phyloP scores from a whole-genome alignment of 2,113 vertebrate genomes.

The Xenopus laevis region DNA sequence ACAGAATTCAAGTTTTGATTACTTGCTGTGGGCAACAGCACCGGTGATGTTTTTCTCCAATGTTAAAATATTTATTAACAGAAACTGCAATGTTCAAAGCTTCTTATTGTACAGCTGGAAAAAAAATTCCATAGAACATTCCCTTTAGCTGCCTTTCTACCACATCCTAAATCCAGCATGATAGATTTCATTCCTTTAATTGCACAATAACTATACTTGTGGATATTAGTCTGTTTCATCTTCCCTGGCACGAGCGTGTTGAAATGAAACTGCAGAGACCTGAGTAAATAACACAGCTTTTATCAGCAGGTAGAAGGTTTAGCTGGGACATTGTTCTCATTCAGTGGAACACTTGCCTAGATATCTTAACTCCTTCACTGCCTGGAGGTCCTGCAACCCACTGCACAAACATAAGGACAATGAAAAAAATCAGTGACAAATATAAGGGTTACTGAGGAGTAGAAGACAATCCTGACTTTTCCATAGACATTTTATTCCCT shows the following conservation, averaged over 20 bases:
- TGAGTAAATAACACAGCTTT: conserved; percentile 13
- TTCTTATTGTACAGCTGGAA: too few relatives aligned
- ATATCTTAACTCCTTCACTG: background rate
- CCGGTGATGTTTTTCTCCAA: too few relatives aligned
- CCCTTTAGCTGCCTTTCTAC: too few relatives aligned
- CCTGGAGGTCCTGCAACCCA: background rate
- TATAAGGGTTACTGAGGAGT: background rate
- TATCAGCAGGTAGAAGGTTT: background rate
- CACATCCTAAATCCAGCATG: too few relatives aligned
- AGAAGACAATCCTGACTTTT: background rate
- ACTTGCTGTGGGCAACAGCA: too few relatives aligned
- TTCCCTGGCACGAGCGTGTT: background rate
- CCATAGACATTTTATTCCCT: conserved; percentile 23
- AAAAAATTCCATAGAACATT: too few relatives aligned
- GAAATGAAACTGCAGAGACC: conserved; percentile 14
- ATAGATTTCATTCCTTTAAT: too few relatives aligned
- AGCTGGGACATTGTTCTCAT: background rate
- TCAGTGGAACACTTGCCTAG: background rate
- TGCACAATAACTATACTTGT: background rate
- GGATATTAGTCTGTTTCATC: background rate
- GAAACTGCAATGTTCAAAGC: too few relatives aligned
- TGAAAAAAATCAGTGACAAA: conserved; percentile 1
- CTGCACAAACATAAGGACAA: background rate
- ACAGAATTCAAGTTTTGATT: too few relatives aligned
- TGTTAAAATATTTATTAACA: too few relatives aligned